Conservation (phyloP, 2,113 vertebrate species). For the Lutjanus erythropterus region DNA sequence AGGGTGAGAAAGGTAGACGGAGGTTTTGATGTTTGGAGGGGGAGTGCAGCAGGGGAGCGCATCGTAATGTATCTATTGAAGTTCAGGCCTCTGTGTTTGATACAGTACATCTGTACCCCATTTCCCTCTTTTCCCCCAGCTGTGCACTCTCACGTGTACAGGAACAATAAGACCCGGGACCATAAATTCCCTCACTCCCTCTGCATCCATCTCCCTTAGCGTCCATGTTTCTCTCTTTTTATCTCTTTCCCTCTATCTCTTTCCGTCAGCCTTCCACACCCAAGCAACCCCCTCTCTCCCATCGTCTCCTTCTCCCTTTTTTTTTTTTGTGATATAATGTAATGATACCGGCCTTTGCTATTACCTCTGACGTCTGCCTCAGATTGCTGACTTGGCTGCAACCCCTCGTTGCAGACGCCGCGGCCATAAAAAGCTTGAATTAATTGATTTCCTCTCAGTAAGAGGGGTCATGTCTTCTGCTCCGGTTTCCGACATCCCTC, state of each 20-base stretch:
- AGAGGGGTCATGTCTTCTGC: conserved; percentile 85
- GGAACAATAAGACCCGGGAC: conserved; percentile 73
- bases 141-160: conserved; percentile 80
- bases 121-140: conserved; percentile 77
- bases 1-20: conserved; percentile 77
- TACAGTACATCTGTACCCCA: conserved; percentile 82
- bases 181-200: conserved; percentile 72
- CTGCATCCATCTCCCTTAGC: conserved; percentile 65
- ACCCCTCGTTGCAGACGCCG: conserved; percentile 42
- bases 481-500: conserved; percentile 74
- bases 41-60: conserved; percentile 71
- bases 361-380: conserved; percentile 39
- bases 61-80: conserved; percentile 82
- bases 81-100: conserved; percentile 75
- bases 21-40: conserved; percentile 73
- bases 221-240: conserved; percentile 46
- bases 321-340: conserved; percentile 33
- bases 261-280: conserved; percentile 29
- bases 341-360: conserved; percentile 11
- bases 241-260: conserved; percentile 35
- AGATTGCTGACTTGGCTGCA: conserved; percentile 61
- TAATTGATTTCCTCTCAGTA: conserved; percentile 89
- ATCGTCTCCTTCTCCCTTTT: neutral
- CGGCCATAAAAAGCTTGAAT: conserved; percentile 76
- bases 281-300: neutral